phyloP scores from a whole-genome alignment of 2,113 vertebrate species.

The Hyaena hyaena region DNA sequence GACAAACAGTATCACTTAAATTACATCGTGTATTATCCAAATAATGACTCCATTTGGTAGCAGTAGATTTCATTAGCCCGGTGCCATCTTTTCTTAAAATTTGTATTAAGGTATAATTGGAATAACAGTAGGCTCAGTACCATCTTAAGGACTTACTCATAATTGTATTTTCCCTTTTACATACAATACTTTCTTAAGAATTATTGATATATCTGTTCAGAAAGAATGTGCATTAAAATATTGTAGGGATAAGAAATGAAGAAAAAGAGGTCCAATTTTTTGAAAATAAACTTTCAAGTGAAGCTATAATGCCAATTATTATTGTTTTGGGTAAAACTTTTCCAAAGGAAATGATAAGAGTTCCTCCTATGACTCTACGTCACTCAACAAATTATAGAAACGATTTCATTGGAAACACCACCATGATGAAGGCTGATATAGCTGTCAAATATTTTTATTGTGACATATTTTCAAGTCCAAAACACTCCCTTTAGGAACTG shows the following conservation, averaged over 20 bases:
- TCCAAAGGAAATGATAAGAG: background rate
- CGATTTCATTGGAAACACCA: background rate
- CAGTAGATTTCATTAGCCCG: slow-evolving; percentile 45
- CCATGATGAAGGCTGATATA: fast-evolving
- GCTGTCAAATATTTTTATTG: background rate
- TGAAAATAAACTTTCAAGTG: slow-evolving; percentile 15
- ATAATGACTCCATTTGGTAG: background rate
- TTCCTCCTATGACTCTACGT: background rate
- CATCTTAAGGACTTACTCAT: background rate
- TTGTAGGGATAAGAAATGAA: background rate
- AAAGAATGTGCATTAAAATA: background rate
- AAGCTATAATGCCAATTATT: background rate
- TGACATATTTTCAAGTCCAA: background rate
- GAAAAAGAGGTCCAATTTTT: background rate
- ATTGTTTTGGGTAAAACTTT: background rate
- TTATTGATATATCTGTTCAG: background rate
- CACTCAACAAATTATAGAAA: background rate
- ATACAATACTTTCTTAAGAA: slow-evolving; percentile 11
- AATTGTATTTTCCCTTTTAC: background rate
- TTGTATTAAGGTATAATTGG: background rate
- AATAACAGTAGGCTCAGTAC: slow-evolving; percentile 27
- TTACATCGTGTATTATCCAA: background rate
- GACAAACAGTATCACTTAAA: background rate
- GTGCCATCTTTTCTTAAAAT: slow-evolving; percentile 23
- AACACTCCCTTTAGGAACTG: background rate